These are phyloP conservation scores for Ciona savignyi DNA, from an alignment of 23 tunicate species.

Conservation along the genomic window DNA sequence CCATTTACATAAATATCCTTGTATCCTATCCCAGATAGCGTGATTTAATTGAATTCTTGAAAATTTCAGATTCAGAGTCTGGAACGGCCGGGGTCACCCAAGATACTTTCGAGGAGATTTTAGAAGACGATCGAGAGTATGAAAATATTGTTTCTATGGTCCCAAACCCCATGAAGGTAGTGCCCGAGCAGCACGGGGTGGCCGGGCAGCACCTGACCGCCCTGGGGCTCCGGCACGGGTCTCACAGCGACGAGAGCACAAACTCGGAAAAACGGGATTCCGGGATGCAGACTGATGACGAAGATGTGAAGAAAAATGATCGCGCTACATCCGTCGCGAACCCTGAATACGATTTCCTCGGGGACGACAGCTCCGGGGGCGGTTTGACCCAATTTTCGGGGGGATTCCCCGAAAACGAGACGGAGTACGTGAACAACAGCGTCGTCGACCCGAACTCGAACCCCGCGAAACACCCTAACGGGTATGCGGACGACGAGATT, in stretches of 20 bases:
- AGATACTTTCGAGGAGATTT: neutral
- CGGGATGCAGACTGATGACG: conserved; percentile 83
- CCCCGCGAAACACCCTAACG: neutral
- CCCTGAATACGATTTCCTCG: conserved; percentile 67
- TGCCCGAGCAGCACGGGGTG: neutral
- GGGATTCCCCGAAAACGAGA: neutral
- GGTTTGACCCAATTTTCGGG: neutral
- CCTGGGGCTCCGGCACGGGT: neutral
- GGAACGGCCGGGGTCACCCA: neutral
- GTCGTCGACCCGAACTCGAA: neutral
- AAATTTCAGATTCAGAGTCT: neutral
- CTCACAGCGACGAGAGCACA: conserved; percentile 34
- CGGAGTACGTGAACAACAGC: conserved; percentile 25
- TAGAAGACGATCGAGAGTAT: neutral
- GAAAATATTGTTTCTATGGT: too few relatives aligned
- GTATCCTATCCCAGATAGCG: too few relatives aligned
- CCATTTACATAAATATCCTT: too few relatives aligned
- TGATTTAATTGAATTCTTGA: too few relatives aligned
- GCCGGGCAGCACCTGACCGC: neutral
- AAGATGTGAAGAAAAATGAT: conserved; percentile 23
- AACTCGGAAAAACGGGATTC: conserved; percentile 69
- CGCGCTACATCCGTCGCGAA: conserved; percentile 44
- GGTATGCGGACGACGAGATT: conserved; percentile 42
- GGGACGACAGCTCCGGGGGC: conserved; percentile 21
- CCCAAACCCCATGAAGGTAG: neutral